phyloP scores from a whole-genome alignment of 1,140 invertebrate genomes.

The Microplitis demolitor region DNA sequence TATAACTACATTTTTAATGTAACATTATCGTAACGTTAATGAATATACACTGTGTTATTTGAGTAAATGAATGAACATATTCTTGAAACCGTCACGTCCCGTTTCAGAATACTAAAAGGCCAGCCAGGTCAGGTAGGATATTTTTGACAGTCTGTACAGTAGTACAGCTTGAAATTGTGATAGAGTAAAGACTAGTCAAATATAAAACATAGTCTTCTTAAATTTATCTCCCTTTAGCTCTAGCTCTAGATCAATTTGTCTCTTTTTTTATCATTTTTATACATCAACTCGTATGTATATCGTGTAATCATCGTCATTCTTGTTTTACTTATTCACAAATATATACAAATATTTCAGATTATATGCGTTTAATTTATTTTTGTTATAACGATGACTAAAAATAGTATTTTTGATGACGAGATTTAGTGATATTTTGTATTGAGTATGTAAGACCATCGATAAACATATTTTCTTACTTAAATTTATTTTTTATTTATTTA shows the following conservation, averaged over 20 bases:
- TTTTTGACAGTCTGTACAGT: background rate
- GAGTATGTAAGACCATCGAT: too few species aligned
- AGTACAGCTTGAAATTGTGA: background rate
- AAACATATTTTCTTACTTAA: too few species aligned
- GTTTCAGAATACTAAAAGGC: constrained; percentile 10
- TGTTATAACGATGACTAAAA: too few species aligned
- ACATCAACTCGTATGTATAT: too few species aligned
- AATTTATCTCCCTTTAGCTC: background rate
- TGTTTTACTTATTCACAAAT: background rate
- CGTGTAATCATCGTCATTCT: too few species aligned
- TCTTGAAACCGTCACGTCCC: background rate
- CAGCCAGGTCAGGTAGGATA: background rate
- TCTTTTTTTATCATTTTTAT: too few species aligned
- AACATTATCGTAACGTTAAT: background rate
- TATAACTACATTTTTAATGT: background rate
- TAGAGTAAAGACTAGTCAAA: background rate
- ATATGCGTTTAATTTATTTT: too few species aligned
- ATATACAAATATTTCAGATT: too few species aligned
- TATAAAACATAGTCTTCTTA: background rate
- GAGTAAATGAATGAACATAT: background rate
- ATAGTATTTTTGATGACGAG: too few species aligned
- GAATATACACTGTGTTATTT: background rate
- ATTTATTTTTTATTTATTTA: too few species aligned
- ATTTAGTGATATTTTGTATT: too few species aligned
- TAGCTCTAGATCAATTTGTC: background rate